A percentile compares a stretch with the other conserved stretches of the same genome.
Conservation (phyloP, 2,888 invertebrate species). For the Ophonus ardosiacus region DNA sequence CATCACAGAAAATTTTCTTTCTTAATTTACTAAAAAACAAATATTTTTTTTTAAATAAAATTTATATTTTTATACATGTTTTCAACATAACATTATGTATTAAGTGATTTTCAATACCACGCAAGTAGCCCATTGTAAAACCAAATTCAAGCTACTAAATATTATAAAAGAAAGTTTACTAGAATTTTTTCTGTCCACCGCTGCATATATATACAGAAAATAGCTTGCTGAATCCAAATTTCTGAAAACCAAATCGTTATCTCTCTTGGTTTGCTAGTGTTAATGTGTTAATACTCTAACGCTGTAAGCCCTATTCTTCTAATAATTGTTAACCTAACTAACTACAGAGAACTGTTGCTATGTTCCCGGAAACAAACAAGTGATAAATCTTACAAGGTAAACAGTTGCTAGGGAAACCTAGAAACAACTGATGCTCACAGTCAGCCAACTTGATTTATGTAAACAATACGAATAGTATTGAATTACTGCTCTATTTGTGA, state of each 20-base stretch:
- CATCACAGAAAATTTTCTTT: no score
- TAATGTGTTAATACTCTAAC: background rate
- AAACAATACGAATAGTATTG: background rate
- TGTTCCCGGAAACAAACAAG: constrained; percentile 60
- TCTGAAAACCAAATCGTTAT: background rate
- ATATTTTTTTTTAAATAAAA: no score
- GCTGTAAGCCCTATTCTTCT: background rate
- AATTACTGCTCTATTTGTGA: background rate
- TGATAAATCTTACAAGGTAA: constrained; percentile 54
- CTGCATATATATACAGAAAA: no score
- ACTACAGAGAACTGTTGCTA: constrained; percentile 25
- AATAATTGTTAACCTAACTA: background rate
- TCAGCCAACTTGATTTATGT: background rate
- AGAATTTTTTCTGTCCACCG: no score
- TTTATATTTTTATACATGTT: no score
- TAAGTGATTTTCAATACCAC: no score
- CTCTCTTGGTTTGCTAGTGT: background rate
- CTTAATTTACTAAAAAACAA: no score
- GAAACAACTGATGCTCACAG: background rate
- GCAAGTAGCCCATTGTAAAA: no score
- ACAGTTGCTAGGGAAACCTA: constrained; percentile 9
- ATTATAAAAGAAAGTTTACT: no score
- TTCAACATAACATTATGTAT: no score
- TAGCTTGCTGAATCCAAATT: no score
- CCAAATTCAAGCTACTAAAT: no score